Evolutionary conservation across 2,113 vertebrate species (phyloP).

Genomic region (Gallinago jamesoni): DNA sequence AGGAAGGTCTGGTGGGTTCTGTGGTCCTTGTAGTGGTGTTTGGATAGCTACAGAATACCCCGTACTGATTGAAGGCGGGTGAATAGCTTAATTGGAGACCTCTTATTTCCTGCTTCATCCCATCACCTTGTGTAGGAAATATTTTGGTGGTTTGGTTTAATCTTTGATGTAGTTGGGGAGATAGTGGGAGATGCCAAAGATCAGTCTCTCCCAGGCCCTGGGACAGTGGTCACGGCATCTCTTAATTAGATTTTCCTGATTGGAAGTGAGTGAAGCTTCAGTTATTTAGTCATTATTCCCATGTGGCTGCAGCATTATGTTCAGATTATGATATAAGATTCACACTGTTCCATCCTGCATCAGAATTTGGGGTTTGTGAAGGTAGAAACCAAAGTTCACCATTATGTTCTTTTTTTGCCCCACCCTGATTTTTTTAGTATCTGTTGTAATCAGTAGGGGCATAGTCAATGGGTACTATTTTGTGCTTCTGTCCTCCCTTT

Average conservation of each 20-base stretch:
- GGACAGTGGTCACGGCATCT: background rate
- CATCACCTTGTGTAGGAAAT: background rate
- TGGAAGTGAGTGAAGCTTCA: background rate
- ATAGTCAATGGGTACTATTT: background rate
- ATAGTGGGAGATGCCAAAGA: too few relatives aligned
- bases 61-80: background rate
- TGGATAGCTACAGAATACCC: background rate
- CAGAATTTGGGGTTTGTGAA: fast-evolving
- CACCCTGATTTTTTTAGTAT: background rate
- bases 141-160: background rate
- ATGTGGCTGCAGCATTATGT: background rate
- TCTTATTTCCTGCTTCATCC: background rate
- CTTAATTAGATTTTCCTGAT: background rate
- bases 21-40: background rate
- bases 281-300: background rate
- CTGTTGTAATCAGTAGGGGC: background rate
- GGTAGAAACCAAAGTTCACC: background rate
- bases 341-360: background rate
- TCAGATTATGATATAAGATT: background rate
- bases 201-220: background rate
- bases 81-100: background rate
- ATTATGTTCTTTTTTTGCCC: background rate
- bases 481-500: background rate
- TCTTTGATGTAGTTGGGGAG: background rate
- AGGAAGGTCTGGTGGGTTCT: background rate